These are phyloP conservation scores for Eufriesea mexicana DNA, from an alignment of 1,140 invertebrate genomes.

Conservation along the genomic window DNA sequence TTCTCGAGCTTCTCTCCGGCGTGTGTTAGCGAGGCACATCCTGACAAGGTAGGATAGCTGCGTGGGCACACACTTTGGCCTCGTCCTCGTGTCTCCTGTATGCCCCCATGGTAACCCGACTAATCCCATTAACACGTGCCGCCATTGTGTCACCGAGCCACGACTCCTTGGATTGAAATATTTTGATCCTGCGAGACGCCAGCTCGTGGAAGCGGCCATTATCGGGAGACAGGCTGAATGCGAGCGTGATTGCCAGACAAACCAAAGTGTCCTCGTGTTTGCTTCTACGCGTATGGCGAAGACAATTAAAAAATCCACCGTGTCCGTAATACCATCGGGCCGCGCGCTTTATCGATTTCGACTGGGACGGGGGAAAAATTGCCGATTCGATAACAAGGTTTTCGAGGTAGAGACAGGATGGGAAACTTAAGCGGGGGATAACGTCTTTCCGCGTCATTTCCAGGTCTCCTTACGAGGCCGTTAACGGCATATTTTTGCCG, in stretches of 20 bases:
- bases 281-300: too few relatives aligned
- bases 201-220: constrained; percentile 37
- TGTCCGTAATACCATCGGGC: neutral
- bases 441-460: constrained; percentile 72
- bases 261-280: neutral
- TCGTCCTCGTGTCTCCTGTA: constrained; percentile 64
- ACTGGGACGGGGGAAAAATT: neutral
- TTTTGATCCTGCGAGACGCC: constrained; percentile 64
- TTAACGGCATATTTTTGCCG: constrained; percentile 76
- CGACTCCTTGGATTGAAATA: constrained; percentile 73
- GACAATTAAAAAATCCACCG: constrained; percentile 29
- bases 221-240: constrained; percentile 46
- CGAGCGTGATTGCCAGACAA: constrained; percentile 43
- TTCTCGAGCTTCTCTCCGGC: neutral
- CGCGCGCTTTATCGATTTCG: neutral
- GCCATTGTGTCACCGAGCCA: constrained; percentile 71
- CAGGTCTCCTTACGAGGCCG: constrained; percentile 68
- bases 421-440: constrained; percentile 67
- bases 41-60: constrained; percentile 41
- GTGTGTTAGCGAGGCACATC: constrained; percentile 28
- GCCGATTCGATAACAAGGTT: constrained; percentile 24
- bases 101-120: constrained; percentile 65
- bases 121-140: constrained; percentile 79
- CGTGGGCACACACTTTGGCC: constrained; percentile 70
- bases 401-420: constrained; percentile 3